Evolutionary conservation across 2,797 vertebrate genomes (phyloP), one percentile per base, ranked within the genome.

Genomic region (Mormyrus hasselquistii): DNA sequence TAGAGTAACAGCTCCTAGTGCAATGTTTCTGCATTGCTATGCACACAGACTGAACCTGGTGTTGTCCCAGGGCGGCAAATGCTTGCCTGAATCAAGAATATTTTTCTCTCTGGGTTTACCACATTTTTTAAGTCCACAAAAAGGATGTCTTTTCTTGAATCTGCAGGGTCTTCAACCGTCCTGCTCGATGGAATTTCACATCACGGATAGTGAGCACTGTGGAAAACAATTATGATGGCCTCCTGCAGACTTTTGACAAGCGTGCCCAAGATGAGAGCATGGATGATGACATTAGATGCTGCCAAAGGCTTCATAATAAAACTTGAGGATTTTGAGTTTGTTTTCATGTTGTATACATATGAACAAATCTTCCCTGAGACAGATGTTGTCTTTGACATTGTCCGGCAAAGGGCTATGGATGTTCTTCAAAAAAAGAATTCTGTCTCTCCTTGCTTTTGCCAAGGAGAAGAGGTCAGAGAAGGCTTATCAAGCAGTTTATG

Each of bases 401-500:
- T 57, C 55, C 55, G n/a, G 55, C 55, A n/a, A 57, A 57, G 5
- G 55, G 19, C 55, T 57, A 57, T 57, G 86, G 87, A 57, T 90
- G 83, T 88, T 59, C 57, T 34, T 14, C 62, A 59, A 59, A 89
- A 44, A 87, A 86, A 89, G 16, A 65, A 50, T 16, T 85, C 22
- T 49, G 73, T 88, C 34, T 59, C 84, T 90, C 47, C 10, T 91
- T 44, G 65, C 25, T 19, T 87, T 83, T 88, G 52, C 53, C 9
- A 69, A 85, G 34, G 73, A 90, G 76, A 47, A 79, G 62, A 90
- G 38, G 69, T 91, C 82, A 69, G 85, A 91, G 22, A 55, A 9
- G 41, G 50, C 88, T 62, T 89, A 86, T 34, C 55, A 57, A 57
- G 55, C 55, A 57, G 55, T 57, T 57, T n/a, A n/a, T 57, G 55